phyloP scores from a whole-genome alignment of 2,113 vertebrate genomes.

The Acrocephalus kingi region DNA sequence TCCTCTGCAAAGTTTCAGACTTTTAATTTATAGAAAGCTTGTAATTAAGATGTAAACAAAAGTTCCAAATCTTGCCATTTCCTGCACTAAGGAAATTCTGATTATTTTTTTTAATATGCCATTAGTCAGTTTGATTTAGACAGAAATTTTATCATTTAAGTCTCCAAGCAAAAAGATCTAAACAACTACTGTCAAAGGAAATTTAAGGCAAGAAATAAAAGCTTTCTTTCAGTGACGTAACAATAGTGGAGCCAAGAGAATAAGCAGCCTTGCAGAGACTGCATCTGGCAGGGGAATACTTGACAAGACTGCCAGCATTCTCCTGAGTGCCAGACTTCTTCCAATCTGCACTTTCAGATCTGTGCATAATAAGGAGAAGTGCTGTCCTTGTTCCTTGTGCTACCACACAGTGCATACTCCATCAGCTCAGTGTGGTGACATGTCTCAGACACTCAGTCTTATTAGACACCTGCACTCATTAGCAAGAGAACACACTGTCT shows the following conservation, averaged over 20 bases:
- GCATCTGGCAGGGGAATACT: not conserved
- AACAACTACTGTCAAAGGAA: not conserved
- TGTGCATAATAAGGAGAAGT: not conserved
- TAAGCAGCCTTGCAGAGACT: not conserved
- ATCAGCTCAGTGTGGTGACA: not conserved
- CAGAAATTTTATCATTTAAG: not conserved
- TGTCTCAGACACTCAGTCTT: accelerated
- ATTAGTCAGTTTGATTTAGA: not conserved
- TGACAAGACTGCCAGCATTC: not conserved
- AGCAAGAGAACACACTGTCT: not conserved
- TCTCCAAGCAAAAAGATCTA: not conserved
- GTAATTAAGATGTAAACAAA: not conserved
- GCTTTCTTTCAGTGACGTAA: not conserved
- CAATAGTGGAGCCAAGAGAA: not conserved
- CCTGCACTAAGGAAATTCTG: not conserved
- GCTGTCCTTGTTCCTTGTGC: not conserved
- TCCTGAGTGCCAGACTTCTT: not conserved
- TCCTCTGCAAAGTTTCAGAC: not conserved
- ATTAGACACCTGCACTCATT: not conserved
- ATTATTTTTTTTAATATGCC: not conserved
- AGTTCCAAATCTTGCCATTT: not conserved
- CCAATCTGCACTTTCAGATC: conserved; percentile 22
- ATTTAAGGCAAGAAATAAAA: not conserved
- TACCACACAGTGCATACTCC: not conserved
- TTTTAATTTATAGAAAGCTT: not conserved